Evolutionary conservation across 2,113 vertebrate genomes (phyloP), one percentile per base, ranked within the genome.

Genomic region (Dipodomys ordii): DNA sequence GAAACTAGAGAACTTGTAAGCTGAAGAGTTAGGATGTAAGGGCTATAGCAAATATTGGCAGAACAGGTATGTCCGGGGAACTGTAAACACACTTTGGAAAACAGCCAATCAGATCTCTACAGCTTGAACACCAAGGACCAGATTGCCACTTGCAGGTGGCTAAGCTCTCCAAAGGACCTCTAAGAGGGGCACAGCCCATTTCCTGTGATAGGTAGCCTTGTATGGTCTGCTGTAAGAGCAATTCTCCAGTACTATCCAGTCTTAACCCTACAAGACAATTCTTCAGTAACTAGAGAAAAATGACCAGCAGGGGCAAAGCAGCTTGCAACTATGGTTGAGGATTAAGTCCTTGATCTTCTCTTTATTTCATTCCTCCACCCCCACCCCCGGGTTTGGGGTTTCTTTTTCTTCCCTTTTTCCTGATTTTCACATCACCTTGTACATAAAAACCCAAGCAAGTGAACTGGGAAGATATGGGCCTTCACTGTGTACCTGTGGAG

Each of bases 1-100:
- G 81, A 90, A 94, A 25, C 22, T 28, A 89, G n/a, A 93, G 27
- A 35, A 82, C 32, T 8, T 67, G 13, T 49, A 77, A 91, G 73
- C 19, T 82, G 35, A 30, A n/a, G 28, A 90, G 15, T 22, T 44
- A 65, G 62, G 39, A 85, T 23, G 11, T 44, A 35, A 79, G 46
- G 81, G 25, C 32, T 71, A 0, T 28, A 62, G 22, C 49, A 73
- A 74, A 60, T n/a, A n/a, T 84, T 16, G 27, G 15, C 16, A 83
- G 67, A 85, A 65, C 2, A 13, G 27, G 10, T 49, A 16, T 46
- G 9, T 22, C 7, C 15, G 3, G 46, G 18, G 82, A 39, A 46
- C 67, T 72, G 1, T 15, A n/a, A 30, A 30, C 25, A 49, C 8
- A 67, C n/a, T 44, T 76, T 88, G 80, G 2, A 74, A 95, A 76